Evolutionary conservation across 2,888 invertebrate genomes (phyloP).

Genomic region (Altica lythri): DNA sequence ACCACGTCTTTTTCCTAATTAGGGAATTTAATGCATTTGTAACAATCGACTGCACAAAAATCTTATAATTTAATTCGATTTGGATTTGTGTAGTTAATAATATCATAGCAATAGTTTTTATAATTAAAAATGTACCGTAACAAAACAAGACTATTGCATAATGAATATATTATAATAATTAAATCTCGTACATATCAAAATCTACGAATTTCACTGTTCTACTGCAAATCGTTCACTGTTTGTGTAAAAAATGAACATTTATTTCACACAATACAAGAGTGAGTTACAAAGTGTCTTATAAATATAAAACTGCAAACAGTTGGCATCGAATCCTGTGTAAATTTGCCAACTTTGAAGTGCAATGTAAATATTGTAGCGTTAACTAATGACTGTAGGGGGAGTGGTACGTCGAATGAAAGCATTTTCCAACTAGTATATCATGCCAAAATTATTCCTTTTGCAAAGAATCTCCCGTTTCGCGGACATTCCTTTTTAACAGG

Average conservation of each 20-base stretch:
- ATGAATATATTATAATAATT: too few species aligned
- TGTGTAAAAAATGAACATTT: too few species aligned
- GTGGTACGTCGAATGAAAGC: neutral
- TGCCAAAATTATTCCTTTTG: constrained; percentile 15
- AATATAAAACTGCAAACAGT: neutral
- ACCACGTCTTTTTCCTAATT: constrained; percentile 13
- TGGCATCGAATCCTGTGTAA: neutral
- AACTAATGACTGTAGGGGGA: neutral
- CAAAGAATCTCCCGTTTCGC: constrained; percentile 15
- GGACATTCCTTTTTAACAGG: constrained; percentile 28
- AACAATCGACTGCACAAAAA: neutral
- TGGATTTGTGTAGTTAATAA: too few species aligned
- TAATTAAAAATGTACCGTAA: constrained; percentile 2
- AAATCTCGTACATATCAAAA: too few species aligned
- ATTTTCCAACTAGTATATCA: constrained; percentile 14
- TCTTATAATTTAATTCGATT: constrained; percentile 8
- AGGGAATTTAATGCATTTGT: constrained; percentile 10
- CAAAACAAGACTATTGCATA: constrained; percentile 3
- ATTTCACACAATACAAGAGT: too few species aligned
- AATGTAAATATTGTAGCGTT: neutral
- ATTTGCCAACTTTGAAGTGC: neutral
- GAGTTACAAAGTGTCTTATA: too few species aligned
- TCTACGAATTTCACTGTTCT: too few species aligned
- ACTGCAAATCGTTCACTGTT: too few species aligned
- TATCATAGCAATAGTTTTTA: neutral